Conservation (phyloP, 2,113 vertebrate genomes). For the Callospermophilus lateralis region DNA sequence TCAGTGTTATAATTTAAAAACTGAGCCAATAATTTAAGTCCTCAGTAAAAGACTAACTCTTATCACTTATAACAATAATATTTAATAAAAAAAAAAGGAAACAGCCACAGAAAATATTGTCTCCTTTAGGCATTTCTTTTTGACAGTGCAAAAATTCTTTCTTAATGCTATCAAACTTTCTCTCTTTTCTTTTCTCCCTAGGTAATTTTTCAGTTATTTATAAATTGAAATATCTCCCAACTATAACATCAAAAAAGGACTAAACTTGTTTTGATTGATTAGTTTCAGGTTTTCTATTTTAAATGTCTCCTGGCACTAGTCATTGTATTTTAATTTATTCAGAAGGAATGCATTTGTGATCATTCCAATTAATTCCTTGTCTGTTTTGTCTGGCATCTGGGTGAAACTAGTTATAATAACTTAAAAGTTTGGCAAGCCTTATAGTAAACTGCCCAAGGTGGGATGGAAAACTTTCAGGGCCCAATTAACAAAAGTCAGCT, state of each 20-base stretch:
- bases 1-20: constrained; percentile 87
- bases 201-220: constrained; percentile 82
- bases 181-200: constrained; percentile 68
- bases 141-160: constrained; percentile 75
- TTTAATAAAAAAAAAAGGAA: constrained; percentile 57
- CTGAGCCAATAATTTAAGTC: constrained; percentile 84
- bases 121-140: constrained; percentile 80
- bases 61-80: constrained; percentile 73
- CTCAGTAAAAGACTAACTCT: constrained; percentile 82
- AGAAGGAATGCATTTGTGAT: constrained; percentile 83
- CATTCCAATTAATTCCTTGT: constrained; percentile 85
- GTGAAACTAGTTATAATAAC: constrained; percentile 83
- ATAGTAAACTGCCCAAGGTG: constrained; percentile 83
- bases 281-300: constrained; percentile 83
- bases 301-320: constrained; percentile 80
- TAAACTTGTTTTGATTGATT: constrained; percentile 85
- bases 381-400: constrained; percentile 85
- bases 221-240: constrained; percentile 81
- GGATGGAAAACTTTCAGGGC: constrained; percentile 81
- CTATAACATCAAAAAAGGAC: constrained; percentile 78
- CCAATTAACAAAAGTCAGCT: constrained; percentile 82
- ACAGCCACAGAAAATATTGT: constrained; percentile 74
- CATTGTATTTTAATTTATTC: constrained; percentile 74
- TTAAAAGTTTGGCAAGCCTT: constrained; percentile 82
- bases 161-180: constrained; percentile 65